A percentile compares a stretch with the other conserved stretches of the same genome.
Conservation (phyloP, 1,140 invertebrate genomes). For the Dendrolimus kikuchii region DNA sequence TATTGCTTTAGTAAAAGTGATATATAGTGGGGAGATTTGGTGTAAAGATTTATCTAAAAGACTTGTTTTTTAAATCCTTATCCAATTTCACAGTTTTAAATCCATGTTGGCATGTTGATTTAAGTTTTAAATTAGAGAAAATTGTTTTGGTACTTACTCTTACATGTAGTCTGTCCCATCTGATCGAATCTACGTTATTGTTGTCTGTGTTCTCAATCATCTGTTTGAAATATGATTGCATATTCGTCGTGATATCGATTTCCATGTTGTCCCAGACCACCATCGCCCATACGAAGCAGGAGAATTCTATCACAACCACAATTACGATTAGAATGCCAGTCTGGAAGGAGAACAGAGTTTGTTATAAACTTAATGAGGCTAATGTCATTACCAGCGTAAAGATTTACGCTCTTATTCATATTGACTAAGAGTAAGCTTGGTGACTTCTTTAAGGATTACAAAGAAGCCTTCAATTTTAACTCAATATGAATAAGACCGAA, state of each 20-base stretch:
- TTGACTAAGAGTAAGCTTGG: too few relatives aligned
- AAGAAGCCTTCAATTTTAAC: too few relatives aligned
- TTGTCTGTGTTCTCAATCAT: conserved; percentile 37
- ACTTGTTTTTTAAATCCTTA: too few relatives aligned
- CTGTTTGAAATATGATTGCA: conserved; percentile 51
- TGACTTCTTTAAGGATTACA: too few relatives aligned
- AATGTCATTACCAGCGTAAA: neutral
- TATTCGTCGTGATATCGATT: conserved; percentile 49
- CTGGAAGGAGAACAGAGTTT: conserved; percentile 38
- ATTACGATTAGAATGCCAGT: conserved; percentile 56
- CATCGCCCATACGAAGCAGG: conserved; percentile 72
- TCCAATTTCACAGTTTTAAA: too few relatives aligned
- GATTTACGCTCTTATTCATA: too few relatives aligned
- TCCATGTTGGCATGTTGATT: too few relatives aligned
- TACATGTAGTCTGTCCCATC: conserved; percentile 59
- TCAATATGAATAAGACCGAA: too few relatives aligned
- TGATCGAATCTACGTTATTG: conserved; percentile 32
- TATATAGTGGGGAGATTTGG: too few relatives aligned
- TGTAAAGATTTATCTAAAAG: too few relatives aligned
- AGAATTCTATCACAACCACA: conserved; percentile 60
- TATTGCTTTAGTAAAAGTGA: too few relatives aligned
- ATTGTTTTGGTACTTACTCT: conserved; percentile 20
- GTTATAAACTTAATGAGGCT: neutral
- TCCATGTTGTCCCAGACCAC: conserved; percentile 71
- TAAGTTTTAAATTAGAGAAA: too few relatives aligned